These are phyloP conservation scores for Aleiodes sp. DNA, from an alignment of 1,140 invertebrate genomes.

Conservation along the genomic window DNA sequence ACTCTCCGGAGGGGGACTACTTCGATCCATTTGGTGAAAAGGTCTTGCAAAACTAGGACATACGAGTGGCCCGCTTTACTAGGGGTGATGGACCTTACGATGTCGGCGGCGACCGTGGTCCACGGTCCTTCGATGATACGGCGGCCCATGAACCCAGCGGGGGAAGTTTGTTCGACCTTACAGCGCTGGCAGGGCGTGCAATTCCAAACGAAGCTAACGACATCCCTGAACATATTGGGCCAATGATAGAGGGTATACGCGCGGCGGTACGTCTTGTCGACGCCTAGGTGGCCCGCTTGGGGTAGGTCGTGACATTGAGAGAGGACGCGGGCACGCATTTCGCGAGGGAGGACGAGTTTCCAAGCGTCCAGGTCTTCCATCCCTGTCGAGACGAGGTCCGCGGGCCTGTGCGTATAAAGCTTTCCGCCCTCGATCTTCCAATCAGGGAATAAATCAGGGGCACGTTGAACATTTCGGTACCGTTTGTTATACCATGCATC, in stretches of 20 bases:
- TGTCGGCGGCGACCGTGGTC: too few species aligned
- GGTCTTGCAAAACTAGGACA: too few species aligned
- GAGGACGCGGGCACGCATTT: neutral
- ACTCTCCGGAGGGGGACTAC: neutral
- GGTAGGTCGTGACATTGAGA: slow-evolving; percentile 21
- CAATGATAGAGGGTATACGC: slow-evolving; percentile 14
- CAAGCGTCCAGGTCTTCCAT: too few species aligned
- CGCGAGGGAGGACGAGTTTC: slow-evolving; percentile 15
- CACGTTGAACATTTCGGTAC: neutral
- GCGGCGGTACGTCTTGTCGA: neutral
- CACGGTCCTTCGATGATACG: too few species aligned
- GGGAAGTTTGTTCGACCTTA: slow-evolving; percentile 43
- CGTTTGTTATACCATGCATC: neutral
- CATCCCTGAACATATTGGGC: slow-evolving; percentile 25
- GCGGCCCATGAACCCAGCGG: too few species aligned
- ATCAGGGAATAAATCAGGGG: neutral
- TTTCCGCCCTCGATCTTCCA: neutral
- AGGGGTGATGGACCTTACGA: slow-evolving; percentile 48
- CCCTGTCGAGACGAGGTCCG: neutral
- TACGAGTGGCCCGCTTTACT: slow-evolving; percentile 46
- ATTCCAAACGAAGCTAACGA: neutral
- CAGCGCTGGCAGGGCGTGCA: slow-evolving; percentile 41
- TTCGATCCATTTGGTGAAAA: slow-evolving; percentile 49
- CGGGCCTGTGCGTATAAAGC: neutral
- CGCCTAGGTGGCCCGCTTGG: neutral